These are phyloP conservation scores for Andrena fulva DNA, from an alignment of 2,888 invertebrate species.

Conservation along the genomic window DNA sequence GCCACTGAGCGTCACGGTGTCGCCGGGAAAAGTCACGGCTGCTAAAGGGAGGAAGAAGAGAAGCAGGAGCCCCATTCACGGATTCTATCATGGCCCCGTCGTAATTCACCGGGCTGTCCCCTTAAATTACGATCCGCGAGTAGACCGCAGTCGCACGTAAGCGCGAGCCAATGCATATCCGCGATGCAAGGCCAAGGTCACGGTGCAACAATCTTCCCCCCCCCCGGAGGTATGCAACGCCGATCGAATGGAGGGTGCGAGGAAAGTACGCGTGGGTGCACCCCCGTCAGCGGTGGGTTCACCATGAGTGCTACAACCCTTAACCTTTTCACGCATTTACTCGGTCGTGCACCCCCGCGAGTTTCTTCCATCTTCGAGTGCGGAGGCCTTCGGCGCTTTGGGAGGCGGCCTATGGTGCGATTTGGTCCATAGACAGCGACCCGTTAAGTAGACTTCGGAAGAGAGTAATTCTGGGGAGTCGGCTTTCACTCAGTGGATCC, in stretches of 20 bases:
- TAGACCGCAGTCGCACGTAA: conserved; percentile 31
- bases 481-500: no score
- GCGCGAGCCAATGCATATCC: conserved; percentile 36
- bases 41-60: not conserved
- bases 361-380: not conserved
- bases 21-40: no score
- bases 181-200: conserved; percentile 63
- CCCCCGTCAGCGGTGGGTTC: conserved; percentile 38
- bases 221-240: conserved; percentile 29
- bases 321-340: conserved; percentile 65
- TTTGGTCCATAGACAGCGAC: no score
- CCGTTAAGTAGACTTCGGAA: no score
- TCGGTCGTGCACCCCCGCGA: conserved; percentile 49
- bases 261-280: conserved; percentile 54
- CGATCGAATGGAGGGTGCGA: conserved; percentile 49
- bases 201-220: conserved; percentile 63
- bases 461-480: no score
- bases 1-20: no score
- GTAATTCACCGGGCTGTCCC: conserved; percentile 51
- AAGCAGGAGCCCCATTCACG: conserved; percentile 48
- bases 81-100: conserved; percentile 16
- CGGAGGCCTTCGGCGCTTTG: no score
- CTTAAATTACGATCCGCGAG: conserved; percentile 58
- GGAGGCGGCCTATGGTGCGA: no score
- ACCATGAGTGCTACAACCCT: conserved; percentile 67